A percentile compares a stretch with the other conserved stretches of the same genome.
phyloP scores from a whole-genome alignment of 2,888 invertebrate species.

The Scrobipalpa costella region DNA sequence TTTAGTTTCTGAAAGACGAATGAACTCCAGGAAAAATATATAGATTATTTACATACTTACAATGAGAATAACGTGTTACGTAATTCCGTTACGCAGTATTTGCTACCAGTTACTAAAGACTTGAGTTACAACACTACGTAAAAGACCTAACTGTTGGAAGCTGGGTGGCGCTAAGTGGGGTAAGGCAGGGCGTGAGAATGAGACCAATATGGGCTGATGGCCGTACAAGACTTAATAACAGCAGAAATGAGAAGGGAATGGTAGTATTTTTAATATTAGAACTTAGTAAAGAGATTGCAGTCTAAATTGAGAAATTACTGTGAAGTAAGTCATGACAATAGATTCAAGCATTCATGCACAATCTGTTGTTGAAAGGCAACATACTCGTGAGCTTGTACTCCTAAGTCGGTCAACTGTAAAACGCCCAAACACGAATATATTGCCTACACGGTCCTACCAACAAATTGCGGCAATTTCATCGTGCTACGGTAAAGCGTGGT shows the following conservation, averaged over 20 bases:
- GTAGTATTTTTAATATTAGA: background rate
- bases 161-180: constrained; percentile 22
- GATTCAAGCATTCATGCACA: constrained; percentile 7
- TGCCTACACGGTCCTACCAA: constrained; percentile 45
- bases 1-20: no score
- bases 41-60: no score
- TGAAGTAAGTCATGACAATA: constrained; percentile 2
- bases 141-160: constrained; percentile 11
- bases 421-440: constrained; percentile 36
- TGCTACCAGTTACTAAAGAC: background rate
- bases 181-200: constrained; percentile 8
- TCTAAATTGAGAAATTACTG: background rate
- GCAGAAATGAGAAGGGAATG: constrained; percentile 2
- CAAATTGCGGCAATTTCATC: constrained; percentile 62
- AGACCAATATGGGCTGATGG: constrained; percentile 7
- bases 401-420: constrained; percentile 30
- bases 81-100: no score
- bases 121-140: constrained; percentile 1
- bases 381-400: constrained; percentile 14
- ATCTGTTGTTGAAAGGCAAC: constrained; percentile 9
- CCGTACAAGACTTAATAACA: background rate
- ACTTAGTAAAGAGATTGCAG: background rate
- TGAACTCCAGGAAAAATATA: no score
- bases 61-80: no score
- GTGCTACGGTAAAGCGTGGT: constrained; percentile 61